Evolutionary conservation across 2,888 invertebrate species (phyloP), one percentile per base, ranked within the genome.

Genomic region (Xestoiulus laeticollis): DNA sequence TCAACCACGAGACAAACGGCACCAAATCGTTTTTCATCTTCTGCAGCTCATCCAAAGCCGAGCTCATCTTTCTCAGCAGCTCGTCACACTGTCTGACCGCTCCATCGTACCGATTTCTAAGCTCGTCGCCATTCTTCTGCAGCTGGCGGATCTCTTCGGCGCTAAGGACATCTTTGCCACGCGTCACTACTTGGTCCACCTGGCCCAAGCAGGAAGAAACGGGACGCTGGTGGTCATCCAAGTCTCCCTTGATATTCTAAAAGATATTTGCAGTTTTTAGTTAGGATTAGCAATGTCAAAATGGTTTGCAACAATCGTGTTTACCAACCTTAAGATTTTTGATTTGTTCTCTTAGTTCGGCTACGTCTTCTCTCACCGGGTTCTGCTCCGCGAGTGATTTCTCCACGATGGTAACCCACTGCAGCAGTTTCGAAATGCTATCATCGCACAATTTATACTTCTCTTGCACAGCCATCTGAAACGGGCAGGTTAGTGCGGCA

Each of bases 371-470:
- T 90, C 95, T 96, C 82, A 96, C 96, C 19, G 96, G 95, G 90
- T 96, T 96, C 91, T 97, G 96, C 90, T 95, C 95, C 84, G 97
- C 96, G 90, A 98, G 94, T 90, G 95, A 94, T 90, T 96, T 95
- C 92, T 98, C 98, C 12, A 97, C 94, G 89, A 96, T 95, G 33
- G 94, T 94, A 90, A 98, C 95, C 97, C 97, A 98, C 92, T 96
- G 95, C 90, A 97, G 93, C 88, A 98, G 94, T 91, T 96, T 96
- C 89, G 95, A 95, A 89, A 97, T 94, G 82, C 95, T 96, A 92
- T 97, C 96, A 92, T 97, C 96, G 93, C 97, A 97, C 91, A 96
- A 94, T 92, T 96, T 96, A 94, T 97, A 98, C 93, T 97, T 97
- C 92, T 98, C 98, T 93, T 97, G 96, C 90, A 97, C 96, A 91